Evolutionary conservation across 2,888 invertebrate genomes (phyloP).

Genomic region (Criorhina ranunculi): DNA sequence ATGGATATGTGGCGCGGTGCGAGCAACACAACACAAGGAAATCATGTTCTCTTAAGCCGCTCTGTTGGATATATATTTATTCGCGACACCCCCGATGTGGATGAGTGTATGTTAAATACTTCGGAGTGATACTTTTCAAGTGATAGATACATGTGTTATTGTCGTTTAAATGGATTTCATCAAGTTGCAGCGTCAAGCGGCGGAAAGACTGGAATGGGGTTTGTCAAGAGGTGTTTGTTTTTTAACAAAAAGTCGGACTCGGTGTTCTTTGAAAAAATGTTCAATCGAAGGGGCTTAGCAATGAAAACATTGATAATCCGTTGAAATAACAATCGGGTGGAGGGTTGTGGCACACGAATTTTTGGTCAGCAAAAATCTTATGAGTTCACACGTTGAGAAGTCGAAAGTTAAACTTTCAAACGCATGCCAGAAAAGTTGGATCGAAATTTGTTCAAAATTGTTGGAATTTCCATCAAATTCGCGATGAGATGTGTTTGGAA

Average conservation of each 20-base stretch:
- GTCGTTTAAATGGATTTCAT: slow-evolving; percentile 73
- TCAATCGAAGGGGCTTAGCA: no score
- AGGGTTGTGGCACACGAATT: no score
- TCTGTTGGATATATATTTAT: slow-evolving; percentile 75
- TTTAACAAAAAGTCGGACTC: slow-evolving; percentile 6
- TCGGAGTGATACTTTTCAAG: slow-evolving; percentile 74
- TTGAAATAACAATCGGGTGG: no score
- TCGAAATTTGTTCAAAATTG: no score
- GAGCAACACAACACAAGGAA: slow-evolving; percentile 62
- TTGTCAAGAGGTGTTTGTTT: neutral
- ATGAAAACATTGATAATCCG: no score
- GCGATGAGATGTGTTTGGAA: no score
- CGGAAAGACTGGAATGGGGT: neutral
- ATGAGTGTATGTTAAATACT: slow-evolving; percentile 76
- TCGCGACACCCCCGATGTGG: slow-evolving; percentile 74
- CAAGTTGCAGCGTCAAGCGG: slow-evolving; percentile 12
- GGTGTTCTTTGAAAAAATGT: neutral
- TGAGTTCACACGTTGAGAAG: no score
- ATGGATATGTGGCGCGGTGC: slow-evolving; percentile 28
- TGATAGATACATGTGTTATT: slow-evolving; percentile 74
- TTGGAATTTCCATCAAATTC: no score
- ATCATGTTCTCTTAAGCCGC: slow-evolving; percentile 75
- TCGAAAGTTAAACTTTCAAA: no score
- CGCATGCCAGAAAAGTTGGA: no score
- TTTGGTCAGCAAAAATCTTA: no score